Percentiles rank a stretch among this genome's conserved stretches.
phyloP scores from a whole-genome alignment of 92 coral and sea anemone genomes.

The Anthopleura xanthogrammica region DNA sequence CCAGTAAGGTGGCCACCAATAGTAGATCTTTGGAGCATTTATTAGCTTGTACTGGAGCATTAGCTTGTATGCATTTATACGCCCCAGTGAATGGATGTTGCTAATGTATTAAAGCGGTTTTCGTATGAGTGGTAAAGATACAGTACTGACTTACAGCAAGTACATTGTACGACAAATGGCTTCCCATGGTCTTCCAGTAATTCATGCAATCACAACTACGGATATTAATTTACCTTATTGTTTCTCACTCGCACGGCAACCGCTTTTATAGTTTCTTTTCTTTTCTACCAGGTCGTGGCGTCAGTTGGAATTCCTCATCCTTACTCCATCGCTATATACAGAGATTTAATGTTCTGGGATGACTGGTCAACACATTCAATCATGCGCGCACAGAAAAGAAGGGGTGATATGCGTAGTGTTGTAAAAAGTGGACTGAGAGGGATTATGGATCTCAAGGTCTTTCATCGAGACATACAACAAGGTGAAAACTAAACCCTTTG shows the following conservation, averaged over 20 bases:
- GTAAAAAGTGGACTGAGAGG: conserved; percentile 49
- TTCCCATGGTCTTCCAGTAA: not conserved
- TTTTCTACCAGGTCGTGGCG: conserved; percentile 41
- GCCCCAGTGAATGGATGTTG: too few relatives aligned
- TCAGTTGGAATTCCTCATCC: conserved; percentile 74
- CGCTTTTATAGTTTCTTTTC: not conserved
- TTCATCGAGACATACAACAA: conserved; percentile 68
- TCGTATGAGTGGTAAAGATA: too few relatives aligned
- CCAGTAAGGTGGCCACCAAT: too few relatives aligned
- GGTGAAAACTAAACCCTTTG: conserved; percentile 37
- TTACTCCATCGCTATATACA: conserved; percentile 79
- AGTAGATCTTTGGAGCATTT: too few relatives aligned
- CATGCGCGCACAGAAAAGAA: conserved; percentile 62
- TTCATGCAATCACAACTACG: not conserved
- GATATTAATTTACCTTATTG: not conserved
- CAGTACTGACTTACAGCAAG: too few relatives aligned
- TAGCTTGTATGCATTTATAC: too few relatives aligned
- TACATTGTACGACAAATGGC: too few relatives aligned
- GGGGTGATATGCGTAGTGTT: conserved; percentile 58
- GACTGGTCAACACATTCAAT: conserved; percentile 90
- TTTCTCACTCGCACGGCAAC: too few relatives aligned
- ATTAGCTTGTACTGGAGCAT: too few relatives aligned
- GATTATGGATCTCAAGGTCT: conserved; percentile 86
- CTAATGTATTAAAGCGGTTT: too few relatives aligned
- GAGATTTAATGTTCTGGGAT: conserved; percentile 87